Evolutionary conservation across 2,888 invertebrate genomes (phyloP).

Genomic region (Nesidiocoris tenuis): DNA sequence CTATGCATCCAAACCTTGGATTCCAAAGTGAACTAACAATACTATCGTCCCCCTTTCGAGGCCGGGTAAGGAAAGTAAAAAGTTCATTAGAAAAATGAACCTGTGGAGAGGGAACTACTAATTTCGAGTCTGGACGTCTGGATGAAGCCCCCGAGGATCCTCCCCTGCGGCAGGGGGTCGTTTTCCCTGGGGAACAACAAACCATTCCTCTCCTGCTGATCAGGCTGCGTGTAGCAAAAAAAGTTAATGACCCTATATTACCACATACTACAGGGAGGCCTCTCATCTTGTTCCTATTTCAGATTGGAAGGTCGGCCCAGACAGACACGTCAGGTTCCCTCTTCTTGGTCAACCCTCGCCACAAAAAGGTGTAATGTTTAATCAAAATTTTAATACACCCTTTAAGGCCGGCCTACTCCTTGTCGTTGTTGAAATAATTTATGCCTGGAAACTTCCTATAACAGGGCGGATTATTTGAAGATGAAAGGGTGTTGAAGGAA

Average conservation of each 20-base stretch:
- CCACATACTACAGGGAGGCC: neutral
- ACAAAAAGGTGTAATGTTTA: constrained; percentile 42
- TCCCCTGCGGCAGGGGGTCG: neutral
- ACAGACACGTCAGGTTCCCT: neutral
- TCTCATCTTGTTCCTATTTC: neutral
- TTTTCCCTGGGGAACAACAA: neutral
- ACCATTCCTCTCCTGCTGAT: neutral
- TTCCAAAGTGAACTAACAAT: too few relatives aligned
- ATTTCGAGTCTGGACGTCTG: neutral
- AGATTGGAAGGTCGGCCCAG: constrained; percentile 2
- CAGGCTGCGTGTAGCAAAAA: constrained; percentile 8
- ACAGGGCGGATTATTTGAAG: neutral
- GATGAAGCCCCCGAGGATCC: neutral
- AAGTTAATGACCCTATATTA: constrained; percentile 41
- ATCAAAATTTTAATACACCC: constrained; percentile 26
- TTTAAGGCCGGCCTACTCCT: neutral
- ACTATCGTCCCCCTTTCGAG: neutral
- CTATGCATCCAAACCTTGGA: too few relatives aligned
- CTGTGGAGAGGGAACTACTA: neutral
- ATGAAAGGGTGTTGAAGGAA: constrained; percentile 14
- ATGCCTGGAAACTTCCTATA: neutral
- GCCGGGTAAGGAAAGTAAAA: neutral
- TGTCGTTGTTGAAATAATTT: neutral
- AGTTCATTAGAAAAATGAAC: neutral
- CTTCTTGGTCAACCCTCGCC: neutral